Evolutionary conservation across 2,797 vertebrate genomes (phyloP).

Genomic region (Malurus leucopterus): DNA sequence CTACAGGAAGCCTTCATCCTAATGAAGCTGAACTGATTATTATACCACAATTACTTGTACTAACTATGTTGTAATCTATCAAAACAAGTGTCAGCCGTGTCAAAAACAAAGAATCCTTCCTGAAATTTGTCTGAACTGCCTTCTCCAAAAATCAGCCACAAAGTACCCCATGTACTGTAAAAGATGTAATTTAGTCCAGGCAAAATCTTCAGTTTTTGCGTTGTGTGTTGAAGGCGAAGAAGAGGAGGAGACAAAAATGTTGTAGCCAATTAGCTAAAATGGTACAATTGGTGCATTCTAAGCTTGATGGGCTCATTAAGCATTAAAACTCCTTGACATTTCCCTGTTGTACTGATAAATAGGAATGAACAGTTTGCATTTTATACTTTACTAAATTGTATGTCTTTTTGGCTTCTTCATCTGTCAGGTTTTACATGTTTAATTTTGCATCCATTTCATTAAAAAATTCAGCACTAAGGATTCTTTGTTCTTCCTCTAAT

Average conservation of each 20-base stretch:
- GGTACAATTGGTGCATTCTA: slow-evolving; percentile 73
- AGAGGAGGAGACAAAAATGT: slow-evolving; percentile 56
- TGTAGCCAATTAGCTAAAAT: slow-evolving; percentile 83
- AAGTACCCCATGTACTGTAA: not conserved
- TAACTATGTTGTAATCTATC: not conserved
- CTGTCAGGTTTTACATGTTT: not conserved
- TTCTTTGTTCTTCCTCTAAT: not conserved
- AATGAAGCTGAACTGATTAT: not conserved
- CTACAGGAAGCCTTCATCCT: too few relatives aligned
- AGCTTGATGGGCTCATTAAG: slow-evolving; percentile 78
- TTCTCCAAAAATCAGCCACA: slow-evolving; percentile 15
- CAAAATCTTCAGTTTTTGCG: slow-evolving; percentile 19
- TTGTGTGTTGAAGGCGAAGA: not conserved
- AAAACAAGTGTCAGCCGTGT: not conserved
- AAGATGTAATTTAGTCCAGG: not conserved
- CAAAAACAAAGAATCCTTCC: not conserved
- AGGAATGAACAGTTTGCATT: slow-evolving; percentile 27
- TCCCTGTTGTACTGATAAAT: slow-evolving; percentile 66
- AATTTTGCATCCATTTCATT: slow-evolving; percentile 10
- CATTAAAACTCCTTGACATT: slow-evolving; percentile 82
- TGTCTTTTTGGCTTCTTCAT: slow-evolving; percentile 3
- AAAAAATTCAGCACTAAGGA: not conserved
- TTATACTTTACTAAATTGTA: not conserved
- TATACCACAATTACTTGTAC: not conserved
- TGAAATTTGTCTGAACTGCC: not conserved